phyloP scores from a whole-genome alignment of 1,140 invertebrate species.

The Leguminivora glycinivorella region DNA sequence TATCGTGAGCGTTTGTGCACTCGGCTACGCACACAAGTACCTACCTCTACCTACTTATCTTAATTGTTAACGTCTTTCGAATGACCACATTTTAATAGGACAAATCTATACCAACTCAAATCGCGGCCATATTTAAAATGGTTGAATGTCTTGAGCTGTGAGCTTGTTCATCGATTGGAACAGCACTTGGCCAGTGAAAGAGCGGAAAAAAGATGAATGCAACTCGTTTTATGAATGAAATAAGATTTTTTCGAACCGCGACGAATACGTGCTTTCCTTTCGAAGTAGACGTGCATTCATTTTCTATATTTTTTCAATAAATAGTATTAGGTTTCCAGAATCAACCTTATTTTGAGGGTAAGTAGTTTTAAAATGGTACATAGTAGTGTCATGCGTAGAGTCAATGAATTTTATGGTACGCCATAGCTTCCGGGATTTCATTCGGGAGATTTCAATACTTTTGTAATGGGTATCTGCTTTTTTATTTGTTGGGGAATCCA shows the following conservation, averaged over 20 bases:
- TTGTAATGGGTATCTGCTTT: background rate
- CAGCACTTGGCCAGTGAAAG: conserved; percentile 31
- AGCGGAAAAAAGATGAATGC: conserved; percentile 61
- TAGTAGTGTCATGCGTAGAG: background rate
- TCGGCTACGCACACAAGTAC: too few species aligned
- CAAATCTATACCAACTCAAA: too few species aligned
- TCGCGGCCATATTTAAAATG: too few species aligned
- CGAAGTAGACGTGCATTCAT: conserved; percentile 72
- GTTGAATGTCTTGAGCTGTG: background rate
- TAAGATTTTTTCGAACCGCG: conserved; percentile 75
- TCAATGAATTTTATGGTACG: conserved; percentile 24
- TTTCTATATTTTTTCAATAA: conserved; percentile 53
- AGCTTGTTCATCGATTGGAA: background rate
- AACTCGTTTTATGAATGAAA: conserved; percentile 78
- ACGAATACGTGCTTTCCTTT: conserved; percentile 77
- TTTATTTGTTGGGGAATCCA: background rate
- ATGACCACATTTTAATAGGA: too few species aligned
- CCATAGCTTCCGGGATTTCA: background rate
- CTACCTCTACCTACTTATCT: too few species aligned
- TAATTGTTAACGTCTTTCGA: too few species aligned
- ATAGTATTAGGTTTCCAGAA: conserved; percentile 37
- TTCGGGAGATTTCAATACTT: background rate
- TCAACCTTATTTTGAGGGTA: conserved; percentile 19
- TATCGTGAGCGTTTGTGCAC: too few species aligned
- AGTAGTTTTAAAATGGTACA: conserved; percentile 34